Evolutionary conservation across 2,888 invertebrate genomes (phyloP), one percentile per base, ranked within the genome.

Genomic region (Cryptocheilus praepositus): DNA sequence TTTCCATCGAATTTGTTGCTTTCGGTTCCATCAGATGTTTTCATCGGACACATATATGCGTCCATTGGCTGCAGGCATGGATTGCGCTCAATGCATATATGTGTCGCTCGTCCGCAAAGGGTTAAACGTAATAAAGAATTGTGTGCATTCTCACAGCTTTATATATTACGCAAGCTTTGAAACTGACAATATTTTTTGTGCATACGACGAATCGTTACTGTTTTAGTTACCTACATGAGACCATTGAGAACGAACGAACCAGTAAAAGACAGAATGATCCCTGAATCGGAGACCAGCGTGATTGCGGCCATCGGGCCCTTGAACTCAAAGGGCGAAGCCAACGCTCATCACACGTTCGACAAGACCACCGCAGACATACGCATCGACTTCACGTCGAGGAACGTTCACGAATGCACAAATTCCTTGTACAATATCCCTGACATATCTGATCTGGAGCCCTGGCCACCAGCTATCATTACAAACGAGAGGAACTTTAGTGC

Each of bases 251-350:
- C 95, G 0, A 93, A 92, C 76, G 95, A 96, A 79, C 91, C 94
- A 0, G 89, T 91, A 44, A 93, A 93, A 72, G 96, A 96, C 88
- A 90, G 91, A 76, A 92, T 93, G 73, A 92, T 95, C 59, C 91
- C 93, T 0, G 91, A 93, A 22, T 90, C 93, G 0, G 93, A 94
- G 36, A 93, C 94, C 22, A 95, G 94, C 25, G 94, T 97, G 3
- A 95, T 97, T 61, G 96, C 96, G 0, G 97, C 97, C 3, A 95
- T 97, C 78, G 97, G 97, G 0, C 94, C 94, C 0, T 90, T 97
- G 36, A 96, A 96, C 90, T 91, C 92, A 0, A 89, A 93, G 61
- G 93, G 93, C 78, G 96, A 97, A 86, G 96, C 96, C 4, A 96
- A 96, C 81, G 95, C 96, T 0, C 97, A 97, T 86, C 92, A 93